These are phyloP conservation scores for Cynopterus sphinx DNA, from an alignment of 2,797 vertebrate genomes.

Conservation along the genomic window DNA sequence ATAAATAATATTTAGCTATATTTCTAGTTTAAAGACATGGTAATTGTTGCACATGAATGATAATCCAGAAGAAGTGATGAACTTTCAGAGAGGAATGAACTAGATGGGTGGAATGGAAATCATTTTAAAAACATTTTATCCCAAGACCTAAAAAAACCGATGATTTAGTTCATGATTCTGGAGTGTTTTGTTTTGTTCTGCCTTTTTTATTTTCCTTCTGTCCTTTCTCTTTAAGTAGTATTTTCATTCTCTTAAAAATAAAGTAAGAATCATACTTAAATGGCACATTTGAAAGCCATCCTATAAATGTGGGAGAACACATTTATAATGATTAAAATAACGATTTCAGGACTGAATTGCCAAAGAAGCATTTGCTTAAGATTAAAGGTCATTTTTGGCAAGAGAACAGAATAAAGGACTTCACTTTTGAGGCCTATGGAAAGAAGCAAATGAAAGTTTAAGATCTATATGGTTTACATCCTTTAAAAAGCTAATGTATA, in stretches of 20 bases:
- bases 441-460: background rate
- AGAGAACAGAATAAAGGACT: background rate
- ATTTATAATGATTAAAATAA: constrained; percentile 43
- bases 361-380: constrained; percentile 24
- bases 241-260: constrained; percentile 17
- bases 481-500: background rate
- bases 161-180: background rate
- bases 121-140: constrained; percentile 24
- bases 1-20: background rate
- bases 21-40: constrained; percentile 30
- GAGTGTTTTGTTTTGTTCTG: background rate
- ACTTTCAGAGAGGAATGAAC: background rate
- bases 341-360: constrained; percentile 7
- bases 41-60: background rate
- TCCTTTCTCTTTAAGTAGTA: background rate
- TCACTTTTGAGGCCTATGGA: constrained; percentile 1
- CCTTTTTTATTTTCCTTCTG: background rate
- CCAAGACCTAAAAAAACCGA: background rate
- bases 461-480: background rate
- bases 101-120: background rate
- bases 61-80: constrained; percentile 11
- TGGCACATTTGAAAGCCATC: constrained; percentile 35
- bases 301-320: background rate
- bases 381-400: constrained; percentile 38
- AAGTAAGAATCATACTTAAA: constrained; percentile 43